Conservation (phyloP, 2,113 vertebrate genomes). For the Amphiprion percula region DNA sequence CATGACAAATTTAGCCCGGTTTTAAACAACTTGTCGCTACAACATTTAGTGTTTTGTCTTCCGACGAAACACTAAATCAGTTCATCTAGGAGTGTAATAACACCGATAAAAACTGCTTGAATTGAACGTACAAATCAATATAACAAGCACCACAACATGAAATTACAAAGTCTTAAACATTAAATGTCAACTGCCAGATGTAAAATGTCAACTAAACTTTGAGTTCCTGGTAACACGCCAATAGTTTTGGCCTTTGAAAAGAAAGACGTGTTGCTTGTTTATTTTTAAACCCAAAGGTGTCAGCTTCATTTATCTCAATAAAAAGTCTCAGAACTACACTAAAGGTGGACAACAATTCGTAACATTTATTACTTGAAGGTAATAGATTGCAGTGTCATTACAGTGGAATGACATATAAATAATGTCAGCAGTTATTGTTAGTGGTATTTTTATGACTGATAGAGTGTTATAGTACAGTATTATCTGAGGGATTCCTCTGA, state of each 20-base stretch:
- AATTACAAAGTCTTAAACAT: too few species aligned
- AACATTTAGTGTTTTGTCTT: neutral
- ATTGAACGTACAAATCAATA: slow-evolving; percentile 9
- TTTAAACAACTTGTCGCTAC: neutral
- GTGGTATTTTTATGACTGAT: too few species aligned
- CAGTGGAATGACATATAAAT: too few species aligned
- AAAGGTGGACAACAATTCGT: too few species aligned
- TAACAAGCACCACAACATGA: neutral
- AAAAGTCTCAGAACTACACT: too few species aligned
- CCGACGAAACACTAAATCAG: neutral
- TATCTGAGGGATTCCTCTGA: too few species aligned
- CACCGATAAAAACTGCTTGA: neutral
- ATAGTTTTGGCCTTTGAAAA: neutral
- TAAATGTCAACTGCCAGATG: neutral
- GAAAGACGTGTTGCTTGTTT: neutral
- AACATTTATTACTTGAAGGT: too few species aligned
- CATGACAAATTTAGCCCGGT: too few species aligned
- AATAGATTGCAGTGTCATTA: too few species aligned
- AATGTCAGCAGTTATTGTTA: too few species aligned
- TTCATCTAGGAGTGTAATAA: neutral
- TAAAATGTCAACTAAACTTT: neutral
- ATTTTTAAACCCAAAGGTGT: neutral
- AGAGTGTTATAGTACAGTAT: too few species aligned
- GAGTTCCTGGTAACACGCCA: neutral
- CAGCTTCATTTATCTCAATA: too few species aligned